phyloP scores from a whole-genome alignment of 2,797 vertebrate species.

The Anabacerthia variegaticeps region DNA sequence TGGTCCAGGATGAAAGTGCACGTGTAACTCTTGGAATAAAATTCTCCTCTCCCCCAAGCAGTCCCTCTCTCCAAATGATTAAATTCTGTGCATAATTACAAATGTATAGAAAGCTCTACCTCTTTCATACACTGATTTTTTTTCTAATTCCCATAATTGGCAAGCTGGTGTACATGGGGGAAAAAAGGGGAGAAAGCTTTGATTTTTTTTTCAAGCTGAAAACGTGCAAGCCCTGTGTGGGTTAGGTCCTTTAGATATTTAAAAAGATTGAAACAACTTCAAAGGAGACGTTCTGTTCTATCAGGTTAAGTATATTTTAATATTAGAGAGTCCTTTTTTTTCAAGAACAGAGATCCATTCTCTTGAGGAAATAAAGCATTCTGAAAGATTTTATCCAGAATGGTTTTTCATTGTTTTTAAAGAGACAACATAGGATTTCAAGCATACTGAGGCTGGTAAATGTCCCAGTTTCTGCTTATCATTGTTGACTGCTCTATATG shows the following conservation, averaged over 20 bases:
- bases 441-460: background rate
- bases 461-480: conserved; percentile 24
- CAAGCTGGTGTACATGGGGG: conserved; percentile 8
- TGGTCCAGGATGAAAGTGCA: background rate
- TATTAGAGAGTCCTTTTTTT: conserved; percentile 58
- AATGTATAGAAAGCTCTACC: conserved; percentile 16
- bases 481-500: background rate
- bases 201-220: conserved; percentile 56
- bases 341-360: conserved; percentile 50
- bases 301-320: conserved; percentile 68
- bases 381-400: conserved; percentile 52
- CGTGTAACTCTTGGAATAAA: background rate
- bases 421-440: conserved; percentile 37
- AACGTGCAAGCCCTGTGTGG: conserved; percentile 61
- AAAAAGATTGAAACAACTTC: conserved; percentile 69
- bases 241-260: conserved; percentile 68
- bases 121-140: conserved; percentile 27
- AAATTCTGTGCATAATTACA: conserved; percentile 39
- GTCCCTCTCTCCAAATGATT: conserved; percentile 5
- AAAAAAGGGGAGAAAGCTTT: conserved; percentile 55
- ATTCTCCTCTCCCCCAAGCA: background rate
- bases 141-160: conserved; percentile 37
- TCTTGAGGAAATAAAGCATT: conserved; percentile 73
- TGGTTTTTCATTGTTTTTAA: conserved; percentile 64
- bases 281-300: conserved; percentile 70